Conservation (phyloP, 1,140 invertebrate species). For the Gryon sp. region DNA sequence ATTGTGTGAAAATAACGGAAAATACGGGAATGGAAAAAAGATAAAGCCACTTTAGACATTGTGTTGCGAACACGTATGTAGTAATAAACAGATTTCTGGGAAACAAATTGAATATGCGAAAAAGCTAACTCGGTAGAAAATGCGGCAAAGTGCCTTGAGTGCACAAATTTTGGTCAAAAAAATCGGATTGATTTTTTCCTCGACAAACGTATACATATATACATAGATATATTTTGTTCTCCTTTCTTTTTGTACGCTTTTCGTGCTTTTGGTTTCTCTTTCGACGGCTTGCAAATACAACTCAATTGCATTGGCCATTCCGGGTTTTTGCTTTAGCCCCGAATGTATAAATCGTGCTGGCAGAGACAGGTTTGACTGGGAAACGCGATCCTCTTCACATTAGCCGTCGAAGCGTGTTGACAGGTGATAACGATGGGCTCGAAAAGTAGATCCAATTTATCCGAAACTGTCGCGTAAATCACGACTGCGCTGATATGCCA, state of each 20-base stretch:
- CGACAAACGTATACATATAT: too few species aligned
- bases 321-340: neutral
- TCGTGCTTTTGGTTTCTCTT: neutral
- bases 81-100: neutral
- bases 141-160: neutral
- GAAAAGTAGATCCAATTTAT: conserved; percentile 60
- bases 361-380: conserved; percentile 26
- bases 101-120: neutral
- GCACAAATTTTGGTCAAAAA: neutral
- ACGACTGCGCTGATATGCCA: conserved; percentile 30
- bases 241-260: neutral
- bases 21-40: neutral
- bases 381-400: conserved; percentile 30
- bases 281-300: conserved; percentile 2
- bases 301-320: conserved; percentile 13
- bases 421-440: conserved; percentile 53
- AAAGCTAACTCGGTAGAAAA: neutral
- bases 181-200: too few species aligned
- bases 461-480: conserved; percentile 59
- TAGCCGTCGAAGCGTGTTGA: conserved; percentile 34
- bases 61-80: neutral
- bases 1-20: neutral
- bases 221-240: too few species aligned
- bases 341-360: conserved; percentile 30
- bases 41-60: neutral